Evolutionary conservation across 2,113 vertebrate species (phyloP), one percentile per base, ranked within the genome.

Genomic region (Thymallus thymallus): DNA sequence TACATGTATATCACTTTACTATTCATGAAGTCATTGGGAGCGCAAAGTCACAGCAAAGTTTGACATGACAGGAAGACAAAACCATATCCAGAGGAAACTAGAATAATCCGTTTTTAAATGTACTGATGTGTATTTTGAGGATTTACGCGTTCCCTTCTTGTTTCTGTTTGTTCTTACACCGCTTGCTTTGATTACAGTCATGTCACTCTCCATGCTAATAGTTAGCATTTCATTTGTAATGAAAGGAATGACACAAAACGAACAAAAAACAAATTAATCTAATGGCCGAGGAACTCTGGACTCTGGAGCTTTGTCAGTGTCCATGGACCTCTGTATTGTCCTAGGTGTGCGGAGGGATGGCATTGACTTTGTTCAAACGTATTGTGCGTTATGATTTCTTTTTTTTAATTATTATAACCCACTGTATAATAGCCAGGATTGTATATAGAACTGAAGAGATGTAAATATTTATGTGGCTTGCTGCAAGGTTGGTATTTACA

Each of bases 391-490:
- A 82, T 82, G 88, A 85, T 90, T 88, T 88, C 82, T 82, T 82
- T 81, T 81, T 85, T 81, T 84, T 83, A 51, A 35, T 69, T 76
- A 87, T 90, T 90, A 88, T 92, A 89, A 88, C 91, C 81, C 91
- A 84, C 89, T 82, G 94, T 93, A 85, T 80, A 73, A 91, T 91
- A 93, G 88, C 91, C 55, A 79, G 90, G 92, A 92, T 92, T 95
- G 94, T 92, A 87, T 87, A 91, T 94, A 94, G 91, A 90, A 91
- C 85, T 88, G 89, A 84, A 89, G 86, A 86, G 93, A 92, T 95
- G 94, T 95, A 94, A 92, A 94, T 96, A 94, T 94, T 93, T 86
- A 90, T 92, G 81, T 94, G 84, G 91, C 90, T 94, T 92, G 93
- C 94, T 94, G 79, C 82, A 82, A 91, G 92, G 91, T 93, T 89